phyloP scores from a whole-genome alignment of 1,140 invertebrate genomes.

The Arctopsyche grandis region DNA sequence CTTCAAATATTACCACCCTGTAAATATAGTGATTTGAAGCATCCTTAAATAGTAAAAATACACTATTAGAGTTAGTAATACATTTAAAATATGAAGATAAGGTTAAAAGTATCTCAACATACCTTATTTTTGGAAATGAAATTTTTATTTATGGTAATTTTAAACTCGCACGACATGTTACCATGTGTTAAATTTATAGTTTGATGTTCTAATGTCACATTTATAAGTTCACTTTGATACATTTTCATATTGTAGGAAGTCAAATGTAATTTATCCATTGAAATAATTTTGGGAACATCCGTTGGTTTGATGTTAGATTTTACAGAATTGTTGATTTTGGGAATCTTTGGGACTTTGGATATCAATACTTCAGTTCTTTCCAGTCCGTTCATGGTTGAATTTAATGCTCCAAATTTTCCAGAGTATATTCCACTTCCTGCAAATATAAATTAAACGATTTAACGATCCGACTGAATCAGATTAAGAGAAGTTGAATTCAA shows the following conservation, averaged over 20 bases:
- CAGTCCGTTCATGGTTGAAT: constrained; percentile 63
- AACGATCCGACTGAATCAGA: not conserved
- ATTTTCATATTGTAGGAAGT: constrained; percentile 37
- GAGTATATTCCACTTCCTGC: constrained; percentile 72
- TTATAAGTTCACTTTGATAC: constrained; percentile 30
- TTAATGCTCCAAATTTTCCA: constrained; percentile 62
- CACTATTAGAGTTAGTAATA: not conserved
- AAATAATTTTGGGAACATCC: not conserved
- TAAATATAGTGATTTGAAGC: constrained; percentile 40
- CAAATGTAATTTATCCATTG: constrained; percentile 39
- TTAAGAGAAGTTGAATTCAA: not conserved
- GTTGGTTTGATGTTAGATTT: not conserved
- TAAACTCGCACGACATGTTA: constrained; percentile 31
- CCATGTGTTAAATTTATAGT: constrained; percentile 29
- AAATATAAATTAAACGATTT: constrained; percentile 38
- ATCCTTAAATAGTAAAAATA: constrained; percentile 25
- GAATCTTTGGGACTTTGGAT: constrained; percentile 63
- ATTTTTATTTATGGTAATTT: constrained; percentile 39
- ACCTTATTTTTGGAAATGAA: constrained; percentile 17
- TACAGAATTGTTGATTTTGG: constrained; percentile 35
- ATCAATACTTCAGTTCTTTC: constrained; percentile 63
- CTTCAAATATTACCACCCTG: constrained; percentile 47
- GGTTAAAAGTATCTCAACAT: not conserved
- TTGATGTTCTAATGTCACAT: constrained; percentile 12
- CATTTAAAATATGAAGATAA: constrained; percentile 13